phyloP scores from a whole-genome alignment of 2,113 vertebrate species.

The Centropus unirufus region DNA sequence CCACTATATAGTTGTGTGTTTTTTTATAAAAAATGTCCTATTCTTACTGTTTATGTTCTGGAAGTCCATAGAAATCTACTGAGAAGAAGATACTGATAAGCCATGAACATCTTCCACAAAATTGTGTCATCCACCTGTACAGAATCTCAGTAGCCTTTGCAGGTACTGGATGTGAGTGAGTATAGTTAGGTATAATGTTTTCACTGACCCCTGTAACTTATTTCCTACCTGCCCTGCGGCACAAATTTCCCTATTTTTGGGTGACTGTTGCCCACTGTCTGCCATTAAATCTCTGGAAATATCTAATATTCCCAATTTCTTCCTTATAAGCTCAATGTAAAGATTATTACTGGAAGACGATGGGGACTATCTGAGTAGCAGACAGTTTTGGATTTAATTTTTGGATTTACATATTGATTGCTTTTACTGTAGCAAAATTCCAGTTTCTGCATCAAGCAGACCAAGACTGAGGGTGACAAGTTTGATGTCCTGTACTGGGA shows the following conservation, averaged over 20 bases:
- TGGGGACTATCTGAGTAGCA: not conserved
- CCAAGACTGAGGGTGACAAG: not conserved
- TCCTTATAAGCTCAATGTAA: not conserved
- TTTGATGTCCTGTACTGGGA: not conserved
- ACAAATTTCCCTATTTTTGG: not conserved
- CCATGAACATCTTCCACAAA: not conserved
- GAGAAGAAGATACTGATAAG: not conserved
- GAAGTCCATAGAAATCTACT: not conserved
- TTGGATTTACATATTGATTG: not conserved
- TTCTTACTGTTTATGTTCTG: not conserved
- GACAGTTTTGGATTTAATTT: not conserved
- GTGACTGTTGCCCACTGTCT: not conserved
- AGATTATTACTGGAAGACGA: not conserved
- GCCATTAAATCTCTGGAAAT: not conserved
- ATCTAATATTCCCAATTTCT: not conserved
- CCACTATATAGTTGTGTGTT: not conserved
- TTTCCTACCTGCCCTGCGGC: not conserved
- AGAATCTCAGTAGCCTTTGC: not conserved
- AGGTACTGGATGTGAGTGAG: not conserved
- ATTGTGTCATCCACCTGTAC: not conserved
- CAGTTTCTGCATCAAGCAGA: not conserved
- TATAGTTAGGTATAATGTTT: fast-evolving
- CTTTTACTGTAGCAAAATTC: not conserved
- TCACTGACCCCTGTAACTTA: not conserved
- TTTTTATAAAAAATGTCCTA: not conserved